phyloP scores from a whole-genome alignment of 2,113 vertebrate genomes.

The Perca flavescens region DNA sequence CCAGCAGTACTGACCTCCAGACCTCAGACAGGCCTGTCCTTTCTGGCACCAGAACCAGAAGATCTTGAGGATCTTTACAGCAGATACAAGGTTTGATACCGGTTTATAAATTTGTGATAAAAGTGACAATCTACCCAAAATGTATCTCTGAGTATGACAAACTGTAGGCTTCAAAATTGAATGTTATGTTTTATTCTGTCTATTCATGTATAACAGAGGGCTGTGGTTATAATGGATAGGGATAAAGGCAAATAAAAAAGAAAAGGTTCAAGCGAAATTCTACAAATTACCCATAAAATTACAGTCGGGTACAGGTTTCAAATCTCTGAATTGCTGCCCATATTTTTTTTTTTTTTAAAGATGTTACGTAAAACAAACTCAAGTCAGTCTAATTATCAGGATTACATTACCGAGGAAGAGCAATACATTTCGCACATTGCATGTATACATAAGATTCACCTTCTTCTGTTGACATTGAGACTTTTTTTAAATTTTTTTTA shows the following conservation, averaged over 20 bases:
- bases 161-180: neutral
- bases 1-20: slow-evolving; percentile 87
- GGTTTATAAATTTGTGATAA: neutral
- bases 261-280: neutral
- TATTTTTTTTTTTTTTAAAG: neutral
- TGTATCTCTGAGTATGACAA: neutral
- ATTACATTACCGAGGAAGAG: neutral
- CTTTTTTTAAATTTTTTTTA: too few relatives aligned
- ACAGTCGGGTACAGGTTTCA: neutral
- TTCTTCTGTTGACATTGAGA: neutral
- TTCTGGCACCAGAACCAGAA: slow-evolving; percentile 92
- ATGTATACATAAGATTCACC: too few relatives aligned
- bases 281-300: neutral
- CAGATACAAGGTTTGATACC: slow-evolving; percentile 89
- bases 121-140: neutral
- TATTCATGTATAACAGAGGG: neutral
- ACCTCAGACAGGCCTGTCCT: slow-evolving; percentile 91
- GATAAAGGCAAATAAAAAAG: neutral
- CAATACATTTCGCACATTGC: neutral
- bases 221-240: neutral
- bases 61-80: slow-evolving; percentile 93
- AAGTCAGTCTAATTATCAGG: neutral
- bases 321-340: neutral
- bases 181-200: neutral
- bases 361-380: neutral